A percentile compares a stretch with the other conserved stretches of the same genome.
Conservation (phyloP, 2,797 vertebrate species). For the Champsocephalus esox region DNA sequence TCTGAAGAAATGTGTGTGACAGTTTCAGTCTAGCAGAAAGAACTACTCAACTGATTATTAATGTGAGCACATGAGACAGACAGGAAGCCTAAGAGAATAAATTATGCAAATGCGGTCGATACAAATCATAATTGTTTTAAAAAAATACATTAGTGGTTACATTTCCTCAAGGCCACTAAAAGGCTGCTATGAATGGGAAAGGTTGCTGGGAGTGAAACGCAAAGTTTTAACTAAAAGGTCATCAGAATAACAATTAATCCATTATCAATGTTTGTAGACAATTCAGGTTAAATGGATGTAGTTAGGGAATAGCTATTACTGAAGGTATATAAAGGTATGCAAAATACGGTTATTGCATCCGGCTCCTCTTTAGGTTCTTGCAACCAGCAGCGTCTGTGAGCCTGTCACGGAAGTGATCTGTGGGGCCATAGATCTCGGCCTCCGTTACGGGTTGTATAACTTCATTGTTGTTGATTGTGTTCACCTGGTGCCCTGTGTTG, state of each 20-base stretch:
- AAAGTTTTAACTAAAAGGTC: background rate
- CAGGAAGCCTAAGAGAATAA: conserved; percentile 1
- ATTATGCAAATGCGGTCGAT: background rate
- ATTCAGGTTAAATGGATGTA: background rate
- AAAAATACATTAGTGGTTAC: background rate
- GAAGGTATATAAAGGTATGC: background rate
- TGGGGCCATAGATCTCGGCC: no score
- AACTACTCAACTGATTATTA: conserved; percentile 11
- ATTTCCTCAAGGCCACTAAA: no score
- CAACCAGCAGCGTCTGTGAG: no score
- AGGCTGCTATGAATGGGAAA: background rate
- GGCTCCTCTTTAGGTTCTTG: no score
- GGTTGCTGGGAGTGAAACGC: background rate
- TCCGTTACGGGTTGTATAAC: no score
- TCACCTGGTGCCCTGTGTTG: no score
- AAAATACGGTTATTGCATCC: no score
- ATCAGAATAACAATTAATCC: background rate
- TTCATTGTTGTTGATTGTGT: no score
- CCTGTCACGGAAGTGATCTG: no score
- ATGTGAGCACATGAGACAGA: conserved; percentile 3
- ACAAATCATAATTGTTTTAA: background rate
- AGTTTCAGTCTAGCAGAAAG: conserved; percentile 9
- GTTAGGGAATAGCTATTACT: background rate
- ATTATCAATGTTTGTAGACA: background rate
- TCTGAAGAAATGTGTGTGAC: conserved; percentile 17